Evolutionary conservation across 2,113 vertebrate species (phyloP).

Genomic region (Tychaedon coryphoeus): DNA sequence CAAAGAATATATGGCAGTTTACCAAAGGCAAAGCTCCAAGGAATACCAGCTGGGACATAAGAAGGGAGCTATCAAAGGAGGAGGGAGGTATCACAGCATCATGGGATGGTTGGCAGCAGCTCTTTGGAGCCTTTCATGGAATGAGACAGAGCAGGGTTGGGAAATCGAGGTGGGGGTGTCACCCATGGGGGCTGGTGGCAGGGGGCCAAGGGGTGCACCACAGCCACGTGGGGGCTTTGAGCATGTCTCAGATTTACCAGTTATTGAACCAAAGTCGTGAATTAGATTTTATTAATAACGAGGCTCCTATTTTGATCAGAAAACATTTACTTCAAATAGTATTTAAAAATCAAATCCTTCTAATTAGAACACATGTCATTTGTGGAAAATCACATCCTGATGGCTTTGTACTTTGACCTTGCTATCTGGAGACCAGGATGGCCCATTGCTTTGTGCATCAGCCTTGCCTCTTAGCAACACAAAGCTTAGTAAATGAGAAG

Average conservation of each 20-base stretch:
- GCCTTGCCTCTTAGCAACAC: slow-evolving; percentile 58
- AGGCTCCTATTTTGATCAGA: background rate
- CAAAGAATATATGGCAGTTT: slow-evolving; percentile 72
- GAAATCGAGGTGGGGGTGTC: slow-evolving; percentile 25
- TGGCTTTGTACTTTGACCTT: background rate
- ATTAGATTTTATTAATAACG: background rate
- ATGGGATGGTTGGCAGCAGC: slow-evolving; percentile 59
- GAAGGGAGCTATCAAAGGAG: slow-evolving; percentile 61
- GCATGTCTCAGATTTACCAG: background rate
- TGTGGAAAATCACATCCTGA: background rate
- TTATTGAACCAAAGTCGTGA: background rate
- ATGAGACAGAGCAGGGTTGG: background rate
- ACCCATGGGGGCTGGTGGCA: background rate
- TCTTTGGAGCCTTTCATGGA: background rate
- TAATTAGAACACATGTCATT: background rate
- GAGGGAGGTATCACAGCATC: slow-evolving; percentile 62
- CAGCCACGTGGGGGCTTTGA: background rate
- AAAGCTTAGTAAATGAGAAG: slow-evolving; percentile 26
- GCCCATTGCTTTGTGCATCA: slow-evolving; percentile 25
- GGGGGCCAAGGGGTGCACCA: background rate
- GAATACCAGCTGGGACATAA: slow-evolving; percentile 73
- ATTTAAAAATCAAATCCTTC: background rate
- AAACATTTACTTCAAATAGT: background rate
- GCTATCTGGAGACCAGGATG: background rate
- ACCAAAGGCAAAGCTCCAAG: slow-evolving; percentile 74